Evolutionary conservation across 2,797 vertebrate genomes (phyloP).

Genomic region (Myripristis murdjan): DNA sequence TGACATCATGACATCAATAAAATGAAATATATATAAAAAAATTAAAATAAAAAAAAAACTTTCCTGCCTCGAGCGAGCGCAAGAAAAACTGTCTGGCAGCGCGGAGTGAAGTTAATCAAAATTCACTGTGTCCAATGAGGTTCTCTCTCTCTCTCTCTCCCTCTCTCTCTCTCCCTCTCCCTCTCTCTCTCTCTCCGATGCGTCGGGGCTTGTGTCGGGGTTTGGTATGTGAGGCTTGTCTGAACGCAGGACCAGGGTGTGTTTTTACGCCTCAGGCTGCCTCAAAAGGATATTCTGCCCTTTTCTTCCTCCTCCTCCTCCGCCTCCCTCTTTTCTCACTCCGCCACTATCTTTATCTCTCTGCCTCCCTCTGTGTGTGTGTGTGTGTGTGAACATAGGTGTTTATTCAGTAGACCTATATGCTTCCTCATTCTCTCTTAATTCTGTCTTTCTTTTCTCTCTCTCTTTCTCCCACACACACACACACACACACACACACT

Average conservation of each 20-base stretch:
- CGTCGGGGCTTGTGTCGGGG: slow-evolving; percentile 52
- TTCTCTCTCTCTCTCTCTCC: neutral
- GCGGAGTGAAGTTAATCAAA: too few relatives aligned
- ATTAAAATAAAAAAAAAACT: too few relatives aligned
- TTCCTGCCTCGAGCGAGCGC: too few relatives aligned
- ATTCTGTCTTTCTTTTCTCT: neutral
- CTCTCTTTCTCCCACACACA: slow-evolving; percentile 36
- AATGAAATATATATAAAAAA: too few relatives aligned
- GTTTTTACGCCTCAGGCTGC: slow-evolving; percentile 55
- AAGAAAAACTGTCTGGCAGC: too few relatives aligned
- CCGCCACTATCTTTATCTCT: slow-evolving; percentile 47
- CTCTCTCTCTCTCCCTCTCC: neutral
- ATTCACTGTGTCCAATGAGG: neutral
- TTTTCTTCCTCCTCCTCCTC: slow-evolving; percentile 45
- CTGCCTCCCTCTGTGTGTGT: neutral
- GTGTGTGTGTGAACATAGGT: neutral
- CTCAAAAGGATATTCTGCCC: slow-evolving; percentile 35
- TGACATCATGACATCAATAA: too few relatives aligned
- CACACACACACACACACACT: neutral
- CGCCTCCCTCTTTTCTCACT: slow-evolving; percentile 49
- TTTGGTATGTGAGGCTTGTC: slow-evolving; percentile 73
- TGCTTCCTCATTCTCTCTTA: too few relatives aligned
- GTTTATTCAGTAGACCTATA: too few relatives aligned
- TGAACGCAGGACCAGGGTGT: slow-evolving; percentile 53
- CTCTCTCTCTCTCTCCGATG: neutral